A percentile compares a stretch with the other conserved stretches of the same genome.
phyloP scores from a whole-genome alignment of 2,113 vertebrate species.

The Nansenia antarctica region DNA sequence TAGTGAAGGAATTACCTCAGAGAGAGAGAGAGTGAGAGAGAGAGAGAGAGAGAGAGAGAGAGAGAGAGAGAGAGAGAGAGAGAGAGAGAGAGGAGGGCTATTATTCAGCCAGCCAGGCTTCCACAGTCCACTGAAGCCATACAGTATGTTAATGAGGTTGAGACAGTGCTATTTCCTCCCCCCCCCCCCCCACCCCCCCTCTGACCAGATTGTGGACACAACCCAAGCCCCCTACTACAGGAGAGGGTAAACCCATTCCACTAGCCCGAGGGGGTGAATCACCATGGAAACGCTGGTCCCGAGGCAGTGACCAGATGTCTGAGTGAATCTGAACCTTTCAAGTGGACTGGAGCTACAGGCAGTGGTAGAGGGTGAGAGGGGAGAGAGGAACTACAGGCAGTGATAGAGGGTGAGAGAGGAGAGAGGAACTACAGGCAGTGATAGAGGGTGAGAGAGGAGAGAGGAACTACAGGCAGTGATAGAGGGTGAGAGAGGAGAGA shows the following conservation, averaged over 20 bases:
- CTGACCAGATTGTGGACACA: conserved; percentile 46
- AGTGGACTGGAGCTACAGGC: conserved; percentile 36
- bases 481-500: no score
- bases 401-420: no score
- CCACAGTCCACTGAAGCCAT: conserved; percentile 58
- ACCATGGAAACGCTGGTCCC: conserved; percentile 67
- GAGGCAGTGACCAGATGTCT: conserved; percentile 75
- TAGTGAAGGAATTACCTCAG: conserved; percentile 19
- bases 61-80: conserved; percentile 51
- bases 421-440: no score
- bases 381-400: no score
- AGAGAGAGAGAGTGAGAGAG: conserved; percentile 54
- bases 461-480: no score
- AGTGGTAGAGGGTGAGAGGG: not conserved
- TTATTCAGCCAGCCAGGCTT: conserved; percentile 52
- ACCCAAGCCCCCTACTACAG: conserved; percentile 35
- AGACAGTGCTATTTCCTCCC: conserved; percentile 43
- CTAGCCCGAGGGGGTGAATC: conserved; percentile 56
- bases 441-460: no score
- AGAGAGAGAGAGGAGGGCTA: conserved; percentile 55
- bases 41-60: conserved; percentile 57
- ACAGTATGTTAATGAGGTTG: conserved; percentile 67
- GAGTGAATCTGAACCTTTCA: conserved; percentile 56
- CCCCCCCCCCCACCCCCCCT: no score
- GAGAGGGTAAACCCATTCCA: conserved; percentile 45